Conservation (phyloP, 1,140 invertebrate species). For the Homalodisca vitripennis region DNA sequence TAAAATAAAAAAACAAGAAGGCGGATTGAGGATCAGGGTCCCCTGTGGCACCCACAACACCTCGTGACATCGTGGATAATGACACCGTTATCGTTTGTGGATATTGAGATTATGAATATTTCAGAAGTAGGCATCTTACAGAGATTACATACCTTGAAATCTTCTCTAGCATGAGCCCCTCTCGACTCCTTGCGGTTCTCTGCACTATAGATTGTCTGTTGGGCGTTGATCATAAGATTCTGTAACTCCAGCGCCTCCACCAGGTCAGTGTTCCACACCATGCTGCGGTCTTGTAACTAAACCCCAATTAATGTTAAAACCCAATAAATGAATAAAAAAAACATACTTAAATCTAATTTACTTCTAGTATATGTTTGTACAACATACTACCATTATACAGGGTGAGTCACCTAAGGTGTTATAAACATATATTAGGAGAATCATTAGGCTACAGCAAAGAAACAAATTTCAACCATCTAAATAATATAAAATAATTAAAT, state of each 20-base stretch:
- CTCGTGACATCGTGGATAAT: too few species aligned
- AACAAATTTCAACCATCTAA: too few species aligned
- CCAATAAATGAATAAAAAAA: background rate
- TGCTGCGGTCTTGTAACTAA: background rate
- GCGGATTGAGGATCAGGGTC: too few species aligned
- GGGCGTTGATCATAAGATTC: background rate
- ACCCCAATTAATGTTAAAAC: background rate
- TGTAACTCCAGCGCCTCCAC: constrained; percentile 50
- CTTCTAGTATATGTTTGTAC: background rate
- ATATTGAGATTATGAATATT: too few species aligned
- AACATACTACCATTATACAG: background rate
- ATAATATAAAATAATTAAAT: too few species aligned
- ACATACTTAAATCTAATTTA: background rate
- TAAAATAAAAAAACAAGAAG: too few species aligned
- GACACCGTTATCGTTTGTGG: background rate
- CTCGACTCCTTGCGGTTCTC: background rate
- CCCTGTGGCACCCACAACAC: too few species aligned
- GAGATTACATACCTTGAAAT: too few species aligned
- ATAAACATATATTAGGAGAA: too few species aligned
- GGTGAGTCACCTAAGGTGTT: background rate
- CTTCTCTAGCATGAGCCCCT: background rate
- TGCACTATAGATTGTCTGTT: background rate
- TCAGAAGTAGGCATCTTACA: too few species aligned
- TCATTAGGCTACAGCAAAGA: too few species aligned
- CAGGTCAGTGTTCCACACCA: background rate